A percentile compares a stretch with the other conserved stretches of the same genome.
These are phyloP conservation scores for Exaiptasia diaphana DNA, from an alignment of 64 coral and sea anemone species.

Conservation along the genomic window DNA sequence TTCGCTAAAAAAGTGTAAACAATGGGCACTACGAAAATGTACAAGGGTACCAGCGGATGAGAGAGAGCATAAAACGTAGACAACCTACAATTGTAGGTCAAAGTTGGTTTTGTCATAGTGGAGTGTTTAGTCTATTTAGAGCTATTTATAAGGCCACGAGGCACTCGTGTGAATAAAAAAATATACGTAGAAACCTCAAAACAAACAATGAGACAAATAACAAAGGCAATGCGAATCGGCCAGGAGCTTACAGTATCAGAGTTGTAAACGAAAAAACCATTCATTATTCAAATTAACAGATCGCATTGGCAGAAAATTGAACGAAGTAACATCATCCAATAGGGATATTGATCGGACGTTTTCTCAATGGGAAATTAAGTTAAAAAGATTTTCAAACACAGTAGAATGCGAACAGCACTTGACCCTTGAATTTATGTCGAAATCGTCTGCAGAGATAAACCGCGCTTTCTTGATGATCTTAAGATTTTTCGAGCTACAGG, in stretches of 20 bases:
- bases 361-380: neutral
- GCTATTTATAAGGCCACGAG: neutral
- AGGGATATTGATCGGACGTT: neutral
- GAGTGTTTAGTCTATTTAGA: neutral
- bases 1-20: neutral
- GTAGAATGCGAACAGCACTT: neutral
- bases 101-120: neutral
- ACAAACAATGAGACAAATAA: neutral
- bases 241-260: neutral
- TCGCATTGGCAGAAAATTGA: neutral
- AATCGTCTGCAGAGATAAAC: neutral
- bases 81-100: too few species aligned
- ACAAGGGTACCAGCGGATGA: neutral
- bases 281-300: slow-evolving; percentile 1
- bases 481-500: neutral
- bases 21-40: neutral
- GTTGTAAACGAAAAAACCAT: neutral
- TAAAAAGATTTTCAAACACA: neutral
- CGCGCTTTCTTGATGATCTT: neutral
- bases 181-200: neutral
- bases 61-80: neutral
- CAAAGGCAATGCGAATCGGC: neutral
- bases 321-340: neutral
- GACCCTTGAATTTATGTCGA: neutral
- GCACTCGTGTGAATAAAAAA: neutral